These are phyloP conservation scores for Hydraecia micacea DNA, from an alignment of 2,888 invertebrate species.

Conservation along the genomic window DNA sequence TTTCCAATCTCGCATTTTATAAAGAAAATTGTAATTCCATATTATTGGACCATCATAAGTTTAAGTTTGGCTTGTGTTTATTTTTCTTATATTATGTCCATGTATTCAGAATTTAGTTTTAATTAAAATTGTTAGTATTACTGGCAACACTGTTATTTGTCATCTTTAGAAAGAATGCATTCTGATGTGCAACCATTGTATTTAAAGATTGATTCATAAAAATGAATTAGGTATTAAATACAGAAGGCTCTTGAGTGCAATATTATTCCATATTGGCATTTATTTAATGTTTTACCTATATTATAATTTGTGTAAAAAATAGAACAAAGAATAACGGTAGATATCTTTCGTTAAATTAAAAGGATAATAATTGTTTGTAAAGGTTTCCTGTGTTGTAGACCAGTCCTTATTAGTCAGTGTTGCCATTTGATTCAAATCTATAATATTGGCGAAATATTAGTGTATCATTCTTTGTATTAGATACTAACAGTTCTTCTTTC, in stretches of 20 bases:
- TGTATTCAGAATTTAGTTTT: slow-evolving; percentile 39
- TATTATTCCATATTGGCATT: slow-evolving; percentile 47
- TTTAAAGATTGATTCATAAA: slow-evolving; percentile 36
- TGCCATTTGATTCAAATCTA: slow-evolving; percentile 51
- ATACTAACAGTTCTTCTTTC: slow-evolving; percentile 62
- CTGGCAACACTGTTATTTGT: slow-evolving; percentile 54
- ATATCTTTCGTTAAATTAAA: background rate
- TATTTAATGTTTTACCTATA: slow-evolving; percentile 28
- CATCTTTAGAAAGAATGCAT: background rate
- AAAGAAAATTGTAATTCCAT: slow-evolving; percentile 66
- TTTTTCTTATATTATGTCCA: slow-evolving; percentile 38
- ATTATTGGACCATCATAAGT: slow-evolving; percentile 66
- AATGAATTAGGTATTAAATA: slow-evolving; percentile 40
- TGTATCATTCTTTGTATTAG: slow-evolving; percentile 72
- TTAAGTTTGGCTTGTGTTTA: slow-evolving; percentile 60
- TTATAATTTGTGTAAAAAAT: slow-evolving; percentile 13
- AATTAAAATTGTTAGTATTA: slow-evolving; percentile 35
- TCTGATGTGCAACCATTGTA: slow-evolving; percentile 16
- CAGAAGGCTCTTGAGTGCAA: slow-evolving; percentile 30
- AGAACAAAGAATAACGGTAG: background rate
- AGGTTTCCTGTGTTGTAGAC: slow-evolving; percentile 10
- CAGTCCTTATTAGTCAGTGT: slow-evolving; percentile 43
- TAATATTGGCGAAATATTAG: slow-evolving; percentile 71
- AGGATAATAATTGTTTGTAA: background rate
- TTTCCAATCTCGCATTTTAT: slow-evolving; percentile 68